Evolutionary conservation across 2,113 vertebrate species (phyloP), one percentile per base, ranked within the genome.

Genomic region (Tylochromis polylepis): DNA sequence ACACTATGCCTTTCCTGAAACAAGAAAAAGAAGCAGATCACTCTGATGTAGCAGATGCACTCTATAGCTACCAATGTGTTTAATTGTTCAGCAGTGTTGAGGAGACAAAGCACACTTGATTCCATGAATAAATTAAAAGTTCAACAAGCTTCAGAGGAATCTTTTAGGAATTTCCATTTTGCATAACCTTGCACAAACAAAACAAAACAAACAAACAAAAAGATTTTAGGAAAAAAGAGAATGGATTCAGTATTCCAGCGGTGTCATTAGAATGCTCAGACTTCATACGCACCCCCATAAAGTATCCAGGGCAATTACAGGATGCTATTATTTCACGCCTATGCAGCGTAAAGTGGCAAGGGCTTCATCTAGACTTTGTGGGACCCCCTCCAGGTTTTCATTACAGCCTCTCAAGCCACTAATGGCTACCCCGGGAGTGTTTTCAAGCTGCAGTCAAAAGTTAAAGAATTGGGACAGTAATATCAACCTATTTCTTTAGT

Each of bases 361-460:
- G 79, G 88, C 91, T 90, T 92, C 83, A 93, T 91, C 89, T 85
- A 77, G 92, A 88, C 85, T 89, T 92, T 92, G 90, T 88, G 84
- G 90, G 93, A 87, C 82, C 84, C 90, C 88, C 89, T 92, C 88
- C 89, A 92, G 90, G 82, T 92, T 90, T 92, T 93, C 84, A 94
- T 93, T 94, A 87, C 82, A 86, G 88, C 84, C 83, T 93, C 88
- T 90, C 89, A 36, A 65, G 83, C 82, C 80, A 70, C 84, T 92
- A 94, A 94, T 90, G 81, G 92, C 85, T 88, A 83, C 79, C 85
- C 84, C n/a, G 77, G 83, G 91, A 93, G 82, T 11, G 31, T 89
- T 92, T 91, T 82, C 72, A 79, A 90, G 83, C 93, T 89, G 86
- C 85, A 92, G 79, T 87, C 81, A 83, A 88, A 91, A 94, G 88